Evolutionary conservation across 92 coral and sea anemone species (phyloP).

Genomic region (Porites lobata): DNA sequence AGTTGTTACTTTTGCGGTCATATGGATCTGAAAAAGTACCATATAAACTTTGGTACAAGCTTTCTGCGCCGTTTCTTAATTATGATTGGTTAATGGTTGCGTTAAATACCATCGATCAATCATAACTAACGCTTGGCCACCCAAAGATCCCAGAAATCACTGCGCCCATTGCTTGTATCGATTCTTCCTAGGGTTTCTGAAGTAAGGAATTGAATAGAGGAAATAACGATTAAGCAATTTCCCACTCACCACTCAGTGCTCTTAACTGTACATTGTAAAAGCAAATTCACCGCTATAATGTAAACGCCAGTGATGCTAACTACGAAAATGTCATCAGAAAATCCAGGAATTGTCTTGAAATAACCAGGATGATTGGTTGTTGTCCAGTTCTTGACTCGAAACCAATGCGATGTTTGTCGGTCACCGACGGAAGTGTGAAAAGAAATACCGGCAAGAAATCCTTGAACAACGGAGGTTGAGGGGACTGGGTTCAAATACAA

Average conservation of each 20-base stretch:
- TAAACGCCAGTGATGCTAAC: conserved; percentile 53
- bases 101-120: too few relatives aligned
- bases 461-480: conserved; percentile 38
- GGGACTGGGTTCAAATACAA: conserved; percentile 28
- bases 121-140: too few relatives aligned
- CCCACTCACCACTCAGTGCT: conserved; percentile 48
- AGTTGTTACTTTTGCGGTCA: too few relatives aligned
- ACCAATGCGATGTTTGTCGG: conserved; percentile 34
- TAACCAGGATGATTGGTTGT: conserved; percentile 54
- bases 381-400: conserved; percentile 53
- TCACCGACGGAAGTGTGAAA: conserved; percentile 37
- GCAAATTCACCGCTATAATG: conserved; percentile 41
- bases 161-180: too few relatives aligned
- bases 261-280: conserved; percentile 18
- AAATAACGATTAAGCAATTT: neutral
- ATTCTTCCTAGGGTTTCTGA: too few relatives aligned
- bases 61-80: too few relatives aligned
- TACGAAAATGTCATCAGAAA: conserved; percentile 48
- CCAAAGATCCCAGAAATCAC: too few relatives aligned
- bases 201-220: too few relatives aligned
- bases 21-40: too few relatives aligned
- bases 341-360: conserved; percentile 47
- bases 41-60: too few relatives aligned
- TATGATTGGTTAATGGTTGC: too few relatives aligned
- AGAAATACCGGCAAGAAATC: conserved; percentile 52